Conservation (phyloP, 2,113 vertebrate genomes). For the Cyphotilapia sp. region DNA sequence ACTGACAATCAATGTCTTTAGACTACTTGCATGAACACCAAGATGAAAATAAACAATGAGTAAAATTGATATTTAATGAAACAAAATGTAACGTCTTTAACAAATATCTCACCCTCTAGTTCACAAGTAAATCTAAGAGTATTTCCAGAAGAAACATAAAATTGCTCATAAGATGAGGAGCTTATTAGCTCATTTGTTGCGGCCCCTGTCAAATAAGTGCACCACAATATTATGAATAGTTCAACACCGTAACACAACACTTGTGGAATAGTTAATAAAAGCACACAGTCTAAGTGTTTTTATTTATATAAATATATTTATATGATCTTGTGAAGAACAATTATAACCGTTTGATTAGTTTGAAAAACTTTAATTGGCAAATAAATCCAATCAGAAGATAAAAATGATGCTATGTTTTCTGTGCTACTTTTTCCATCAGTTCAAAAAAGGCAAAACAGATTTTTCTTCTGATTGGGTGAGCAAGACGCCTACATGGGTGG, state of each 20-base stretch:
- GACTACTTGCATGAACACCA: neutral
- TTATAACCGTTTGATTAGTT: neutral
- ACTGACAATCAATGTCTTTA: neutral
- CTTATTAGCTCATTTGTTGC: neutral
- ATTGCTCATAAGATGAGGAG: neutral
- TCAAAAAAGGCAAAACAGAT: neutral
- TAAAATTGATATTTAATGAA: neutral
- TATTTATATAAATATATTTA: neutral
- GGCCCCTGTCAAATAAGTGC: neutral
- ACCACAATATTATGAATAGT: neutral
- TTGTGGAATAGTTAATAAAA: neutral
- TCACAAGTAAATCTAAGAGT: neutral
- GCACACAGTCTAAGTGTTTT: neutral
- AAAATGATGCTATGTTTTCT: neutral
- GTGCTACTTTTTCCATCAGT: neutral
- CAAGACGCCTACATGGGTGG: neutral
- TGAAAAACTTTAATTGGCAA: neutral
- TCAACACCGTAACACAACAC: neutral
- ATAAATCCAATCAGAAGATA: neutral
- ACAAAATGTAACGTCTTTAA: accelerated
- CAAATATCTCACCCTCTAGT: neutral
- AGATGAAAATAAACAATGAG: neutral
- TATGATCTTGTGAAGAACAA: neutral
- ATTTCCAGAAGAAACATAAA: neutral
- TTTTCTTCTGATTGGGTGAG: neutral